Percentiles rank a stretch among this genome's conserved stretches.
phyloP scores from a whole-genome alignment of 2,888 invertebrate genomes.

The Aspidiotus destructor region DNA sequence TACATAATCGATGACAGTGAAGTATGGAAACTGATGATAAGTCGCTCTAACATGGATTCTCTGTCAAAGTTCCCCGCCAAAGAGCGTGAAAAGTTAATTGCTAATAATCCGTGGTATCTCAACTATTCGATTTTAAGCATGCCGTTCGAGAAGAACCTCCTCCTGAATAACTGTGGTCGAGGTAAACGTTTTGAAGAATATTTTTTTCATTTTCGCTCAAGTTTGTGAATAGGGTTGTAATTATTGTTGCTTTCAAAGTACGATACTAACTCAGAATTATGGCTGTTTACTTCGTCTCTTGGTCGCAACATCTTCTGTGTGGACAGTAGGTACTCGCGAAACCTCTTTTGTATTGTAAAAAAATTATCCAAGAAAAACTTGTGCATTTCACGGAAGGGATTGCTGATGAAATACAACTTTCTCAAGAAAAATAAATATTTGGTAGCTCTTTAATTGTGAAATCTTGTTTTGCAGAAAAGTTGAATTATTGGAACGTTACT shows the following conservation, averaged over 20 bases:
- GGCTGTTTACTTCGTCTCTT: too few relatives aligned
- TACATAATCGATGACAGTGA: conserved; percentile 31
- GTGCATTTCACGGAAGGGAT: too few relatives aligned
- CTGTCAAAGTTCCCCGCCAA: conserved; percentile 3
- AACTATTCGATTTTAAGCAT: conserved; percentile 33
- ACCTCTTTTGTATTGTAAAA: too few relatives aligned
- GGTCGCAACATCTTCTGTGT: too few relatives aligned
- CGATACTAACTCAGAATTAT: too few relatives aligned
- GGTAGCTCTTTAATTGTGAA: too few relatives aligned
- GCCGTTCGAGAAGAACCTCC: conserved; percentile 34
- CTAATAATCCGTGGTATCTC: conserved; percentile 30
- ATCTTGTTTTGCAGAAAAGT: too few relatives aligned
- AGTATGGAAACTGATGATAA: conserved; percentile 16
- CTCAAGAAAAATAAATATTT: too few relatives aligned
- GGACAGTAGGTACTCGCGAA: too few relatives aligned
- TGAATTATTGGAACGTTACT: too few relatives aligned
- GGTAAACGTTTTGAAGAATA: conserved; percentile 22
- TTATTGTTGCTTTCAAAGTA: background rate
- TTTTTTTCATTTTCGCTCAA: background rate
- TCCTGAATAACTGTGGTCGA: conserved; percentile 35
- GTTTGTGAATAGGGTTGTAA: background rate
- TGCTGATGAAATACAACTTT: too few relatives aligned
- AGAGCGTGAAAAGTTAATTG: conserved; percentile 10
- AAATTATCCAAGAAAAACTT: too few relatives aligned
- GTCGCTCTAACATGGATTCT: conserved; percentile 11